phyloP scores from a whole-genome alignment of 2,888 invertebrate genomes.

The Pyrochroa serraticornis region DNA sequence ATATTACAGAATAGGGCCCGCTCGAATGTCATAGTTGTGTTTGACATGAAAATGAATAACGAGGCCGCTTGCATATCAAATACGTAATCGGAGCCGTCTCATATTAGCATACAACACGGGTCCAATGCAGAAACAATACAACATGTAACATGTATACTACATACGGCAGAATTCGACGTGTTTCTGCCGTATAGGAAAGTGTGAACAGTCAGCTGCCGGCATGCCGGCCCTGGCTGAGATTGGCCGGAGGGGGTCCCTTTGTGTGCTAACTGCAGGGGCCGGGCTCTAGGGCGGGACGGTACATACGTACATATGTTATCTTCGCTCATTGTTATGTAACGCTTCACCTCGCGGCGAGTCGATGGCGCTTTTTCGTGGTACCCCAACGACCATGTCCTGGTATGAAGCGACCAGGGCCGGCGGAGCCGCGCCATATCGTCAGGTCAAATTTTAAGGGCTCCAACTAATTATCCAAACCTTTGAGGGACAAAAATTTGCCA shows the following conservation, averaged over 20 bases:
- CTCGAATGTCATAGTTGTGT: constrained; percentile 25
- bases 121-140: constrained; percentile 18
- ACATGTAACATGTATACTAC: constrained; percentile 10
- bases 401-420: too few relatives aligned
- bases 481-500: too few relatives aligned
- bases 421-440: too few relatives aligned
- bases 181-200: constrained; percentile 37
- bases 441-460: too few relatives aligned
- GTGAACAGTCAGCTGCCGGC: constrained; percentile 52
- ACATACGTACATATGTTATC: constrained; percentile 50
- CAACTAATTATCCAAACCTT: too few relatives aligned
- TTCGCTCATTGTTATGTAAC: constrained; percentile 40
- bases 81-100: constrained; percentile 19
- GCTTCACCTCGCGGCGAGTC: constrained; percentile 4
- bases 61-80: constrained; percentile 26
- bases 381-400: too few relatives aligned
- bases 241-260: constrained; percentile 53
- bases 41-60: constrained; percentile 30
- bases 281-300: constrained; percentile 52
- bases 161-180: constrained; percentile 8
- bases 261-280: constrained; percentile 55
- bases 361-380: background rate
- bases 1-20: constrained; percentile 7
- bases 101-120: constrained; percentile 23
- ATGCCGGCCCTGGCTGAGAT: constrained; percentile 45